A percentile compares a stretch with the other conserved stretches of the same genome.
These are phyloP conservation scores for Oreochromis grahami DNA, from an alignment of 2,797 vertebrate species.

Conservation along the genomic window DNA sequence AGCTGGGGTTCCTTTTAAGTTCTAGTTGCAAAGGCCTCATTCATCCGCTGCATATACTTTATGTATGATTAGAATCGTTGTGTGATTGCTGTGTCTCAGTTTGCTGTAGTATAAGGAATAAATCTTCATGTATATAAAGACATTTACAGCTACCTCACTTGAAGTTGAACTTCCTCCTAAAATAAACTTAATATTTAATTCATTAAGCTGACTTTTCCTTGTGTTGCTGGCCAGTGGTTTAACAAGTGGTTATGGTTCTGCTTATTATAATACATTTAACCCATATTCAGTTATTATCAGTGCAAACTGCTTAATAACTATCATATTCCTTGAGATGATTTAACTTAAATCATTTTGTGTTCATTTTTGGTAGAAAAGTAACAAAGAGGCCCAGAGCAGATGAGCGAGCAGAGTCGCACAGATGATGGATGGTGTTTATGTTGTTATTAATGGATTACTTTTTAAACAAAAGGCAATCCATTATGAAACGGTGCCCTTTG, in stretches of 20 bases:
- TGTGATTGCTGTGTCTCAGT: not conserved
- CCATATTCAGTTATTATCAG: not conserved
- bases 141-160: not conserved
- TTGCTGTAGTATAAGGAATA: not conserved
- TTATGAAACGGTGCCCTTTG: not conserved
- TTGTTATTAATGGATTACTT: not conserved
- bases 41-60: not conserved
- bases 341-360: not conserved
- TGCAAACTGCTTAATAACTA: not conserved
- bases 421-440: not conserved
- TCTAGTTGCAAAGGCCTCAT: not conserved
- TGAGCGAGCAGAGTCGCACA: not conserved
- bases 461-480: not conserved
- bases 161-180: not conserved
- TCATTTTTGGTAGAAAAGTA: not conserved
- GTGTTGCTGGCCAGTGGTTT: not conserved
- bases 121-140: not conserved
- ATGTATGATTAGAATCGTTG: not conserved
- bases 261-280: not conserved
- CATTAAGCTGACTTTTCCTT: not conserved
- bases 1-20: not conserved
- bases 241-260: not conserved
- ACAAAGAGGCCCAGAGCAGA: not conserved
- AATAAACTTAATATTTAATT: not conserved
- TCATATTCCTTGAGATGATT: not conserved